A percentile compares a stretch with the other conserved stretches of the same genome.
phyloP scores from a whole-genome alignment of 2,797 vertebrate genomes.

The Malacoraja senta region DNA sequence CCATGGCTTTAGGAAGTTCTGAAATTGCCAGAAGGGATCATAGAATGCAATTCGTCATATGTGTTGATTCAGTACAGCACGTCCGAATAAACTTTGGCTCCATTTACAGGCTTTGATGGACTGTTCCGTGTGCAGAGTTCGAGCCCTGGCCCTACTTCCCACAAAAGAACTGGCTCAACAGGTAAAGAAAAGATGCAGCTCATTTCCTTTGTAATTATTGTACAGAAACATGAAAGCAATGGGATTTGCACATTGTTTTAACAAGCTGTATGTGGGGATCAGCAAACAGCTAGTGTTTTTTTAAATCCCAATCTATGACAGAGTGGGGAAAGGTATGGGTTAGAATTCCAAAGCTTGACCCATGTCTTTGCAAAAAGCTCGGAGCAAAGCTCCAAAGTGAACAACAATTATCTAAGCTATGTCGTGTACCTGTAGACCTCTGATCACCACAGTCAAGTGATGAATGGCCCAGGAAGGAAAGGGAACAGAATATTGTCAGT shows the following conservation, averaged over 20 bases:
- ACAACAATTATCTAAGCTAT: not conserved
- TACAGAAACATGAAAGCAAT: not conserved
- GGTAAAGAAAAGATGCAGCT: slow-evolving; percentile 53
- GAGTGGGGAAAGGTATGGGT: too few relatives aligned
- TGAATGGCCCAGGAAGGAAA: not conserved
- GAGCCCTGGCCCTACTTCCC: slow-evolving; percentile 78
- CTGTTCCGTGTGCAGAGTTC: slow-evolving; percentile 72
- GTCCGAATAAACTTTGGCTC: not conserved
- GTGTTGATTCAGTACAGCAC: not conserved
- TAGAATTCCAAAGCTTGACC: not conserved
- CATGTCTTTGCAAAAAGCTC: not conserved
- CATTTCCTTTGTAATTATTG: too few relatives aligned
- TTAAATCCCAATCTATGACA: not conserved
- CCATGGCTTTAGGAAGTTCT: not conserved
- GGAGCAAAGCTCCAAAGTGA: not conserved
- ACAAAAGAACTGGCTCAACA: slow-evolving; percentile 95
- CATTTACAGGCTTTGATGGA: slow-evolving; percentile 65
- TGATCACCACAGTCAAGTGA: not conserved
- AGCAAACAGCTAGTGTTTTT: not conserved
- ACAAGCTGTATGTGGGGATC: not conserved
- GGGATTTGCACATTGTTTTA: not conserved
- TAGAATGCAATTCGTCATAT: not conserved
- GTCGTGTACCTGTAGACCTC: not conserved
- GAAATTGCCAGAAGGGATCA: not conserved
- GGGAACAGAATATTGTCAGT: not conserved